Evolutionary conservation across 2,888 invertebrate genomes (phyloP).

Genomic region (Nomada flava): DNA sequence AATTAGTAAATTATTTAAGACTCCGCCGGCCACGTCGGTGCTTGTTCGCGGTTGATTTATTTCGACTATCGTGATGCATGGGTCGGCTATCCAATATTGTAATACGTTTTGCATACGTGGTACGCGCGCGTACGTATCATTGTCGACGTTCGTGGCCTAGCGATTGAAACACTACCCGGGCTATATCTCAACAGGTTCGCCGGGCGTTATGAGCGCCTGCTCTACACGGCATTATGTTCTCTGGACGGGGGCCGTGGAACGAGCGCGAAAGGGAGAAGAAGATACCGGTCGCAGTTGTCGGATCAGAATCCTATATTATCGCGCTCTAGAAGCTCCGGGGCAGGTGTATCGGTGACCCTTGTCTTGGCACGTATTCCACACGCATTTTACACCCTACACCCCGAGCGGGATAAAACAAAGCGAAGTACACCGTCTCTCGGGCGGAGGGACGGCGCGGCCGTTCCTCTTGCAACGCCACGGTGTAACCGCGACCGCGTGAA

Average conservation of each 20-base stretch:
- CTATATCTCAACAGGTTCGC: conserved; percentile 83
- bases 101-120: conserved; percentile 79
- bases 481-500: conserved; percentile 42
- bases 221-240: conserved; percentile 81
- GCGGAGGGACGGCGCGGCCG: background rate
- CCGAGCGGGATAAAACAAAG: conserved; percentile 42
- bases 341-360: conserved; percentile 74
- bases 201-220: conserved; percentile 82
- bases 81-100: conserved; percentile 82
- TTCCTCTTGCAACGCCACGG: conserved; percentile 24
- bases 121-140: conserved; percentile 73
- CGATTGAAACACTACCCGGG: conserved; percentile 84
- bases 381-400: conserved; percentile 51
- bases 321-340: conserved; percentile 68
- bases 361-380: conserved; percentile 60
- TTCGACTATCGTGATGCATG: conserved; percentile 83
- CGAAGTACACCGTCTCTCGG: conserved; percentile 26
- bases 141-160: conserved; percentile 75
- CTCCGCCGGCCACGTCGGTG: conserved; percentile 72
- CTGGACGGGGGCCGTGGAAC: conserved; percentile 43
- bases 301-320: conserved; percentile 83
- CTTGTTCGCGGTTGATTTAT: conserved; percentile 82
- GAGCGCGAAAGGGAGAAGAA: conserved; percentile 34
- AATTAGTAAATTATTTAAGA: conserved; percentile 73
- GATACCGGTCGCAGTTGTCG: conserved; percentile 72